Percentiles rank a stretch among this genome's conserved stretches.
These are phyloP conservation scores for Myxocyprinus asiaticus DNA, from an alignment of 2,113 vertebrate genomes.

Conservation along the genomic window DNA sequence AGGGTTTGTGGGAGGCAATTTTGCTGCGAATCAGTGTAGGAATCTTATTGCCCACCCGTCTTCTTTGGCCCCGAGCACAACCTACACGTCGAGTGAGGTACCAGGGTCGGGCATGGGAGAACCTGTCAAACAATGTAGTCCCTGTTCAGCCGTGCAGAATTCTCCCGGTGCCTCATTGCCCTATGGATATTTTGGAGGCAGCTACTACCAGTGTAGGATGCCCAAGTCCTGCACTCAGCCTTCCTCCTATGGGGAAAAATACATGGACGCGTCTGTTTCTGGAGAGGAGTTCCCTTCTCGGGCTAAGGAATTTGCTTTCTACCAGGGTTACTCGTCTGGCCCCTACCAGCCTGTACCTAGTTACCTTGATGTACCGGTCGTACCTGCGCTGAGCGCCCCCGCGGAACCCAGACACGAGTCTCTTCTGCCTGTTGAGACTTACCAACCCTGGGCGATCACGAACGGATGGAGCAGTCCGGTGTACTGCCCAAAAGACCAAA, in stretches of 20 bases:
- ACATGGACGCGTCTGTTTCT: slow-evolving; percentile 90
- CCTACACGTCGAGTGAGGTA: slow-evolving; percentile 83
- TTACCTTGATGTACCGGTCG: slow-evolving; percentile 95
- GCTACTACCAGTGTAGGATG: slow-evolving; percentile 96
- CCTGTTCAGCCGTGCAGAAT: slow-evolving; percentile 88
- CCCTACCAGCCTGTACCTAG: slow-evolving; percentile 93
- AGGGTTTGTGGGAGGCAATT: slow-evolving; percentile 88
- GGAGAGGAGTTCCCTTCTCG: slow-evolving; percentile 92
- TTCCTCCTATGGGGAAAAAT: slow-evolving; percentile 89
- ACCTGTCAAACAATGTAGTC: slow-evolving; percentile 95
- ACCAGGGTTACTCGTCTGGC: slow-evolving; percentile 90
- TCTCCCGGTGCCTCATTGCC: slow-evolving; percentile 90
- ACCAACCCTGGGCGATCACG: slow-evolving; percentile 95
- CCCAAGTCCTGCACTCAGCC: slow-evolving; percentile 92
- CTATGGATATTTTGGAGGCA: slow-evolving; percentile 96
- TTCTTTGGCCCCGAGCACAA: slow-evolving; percentile 84
- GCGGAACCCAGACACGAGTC: slow-evolving; percentile 91
- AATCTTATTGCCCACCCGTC: slow-evolving; percentile 95
- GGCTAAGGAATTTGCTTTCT: slow-evolving; percentile 97
- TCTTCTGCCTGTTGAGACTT: slow-evolving; percentile 92
- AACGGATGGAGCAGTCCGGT: slow-evolving; percentile 97
- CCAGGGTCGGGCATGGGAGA: slow-evolving; percentile 87
- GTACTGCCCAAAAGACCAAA: slow-evolving; percentile 96
- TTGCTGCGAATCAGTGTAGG: slow-evolving; percentile 93
- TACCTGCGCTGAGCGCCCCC: slow-evolving; percentile 86